A percentile compares a stretch with the other conserved stretches of the same genome.
These are phyloP conservation scores for Elymnias hypermnestra DNA, from an alignment of 1,140 invertebrate genomes.

Conservation along the genomic window DNA sequence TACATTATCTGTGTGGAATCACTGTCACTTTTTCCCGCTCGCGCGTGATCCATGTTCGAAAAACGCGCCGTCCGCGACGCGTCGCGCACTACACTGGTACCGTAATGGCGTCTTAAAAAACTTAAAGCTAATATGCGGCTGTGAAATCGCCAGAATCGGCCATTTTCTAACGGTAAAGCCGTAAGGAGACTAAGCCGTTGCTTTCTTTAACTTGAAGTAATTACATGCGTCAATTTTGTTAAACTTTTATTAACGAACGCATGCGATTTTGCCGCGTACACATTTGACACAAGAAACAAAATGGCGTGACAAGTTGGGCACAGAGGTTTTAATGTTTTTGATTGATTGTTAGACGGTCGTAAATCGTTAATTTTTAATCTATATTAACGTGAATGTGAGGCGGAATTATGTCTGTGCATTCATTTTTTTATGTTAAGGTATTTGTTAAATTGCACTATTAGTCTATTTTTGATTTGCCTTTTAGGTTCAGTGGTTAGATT, in stretches of 20 bases:
- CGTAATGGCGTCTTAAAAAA: constrained; percentile 15
- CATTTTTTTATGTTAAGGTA: too few relatives aligned
- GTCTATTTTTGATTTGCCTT: too few relatives aligned
- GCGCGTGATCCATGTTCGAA: constrained; percentile 25
- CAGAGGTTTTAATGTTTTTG: neutral
- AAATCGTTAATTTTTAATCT: constrained; percentile 6
- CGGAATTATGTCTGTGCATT: neutral
- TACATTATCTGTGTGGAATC: constrained; percentile 21
- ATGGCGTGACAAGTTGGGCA: neutral
- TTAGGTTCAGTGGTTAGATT: too few relatives aligned
- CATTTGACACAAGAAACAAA: neutral
- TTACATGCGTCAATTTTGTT: constrained; percentile 9
- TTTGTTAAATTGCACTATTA: too few relatives aligned
- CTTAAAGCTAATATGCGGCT: constrained; percentile 29
- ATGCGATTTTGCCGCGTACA: constrained; percentile 6
- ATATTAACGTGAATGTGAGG: neutral
- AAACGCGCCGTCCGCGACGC: constrained; percentile 22
- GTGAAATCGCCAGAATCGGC: constrained; percentile 42
- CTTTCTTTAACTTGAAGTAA: constrained; percentile 34
- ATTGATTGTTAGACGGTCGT: constrained; percentile 8
- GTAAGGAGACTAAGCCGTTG: constrained; percentile 31
- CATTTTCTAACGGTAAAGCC: constrained; percentile 39
- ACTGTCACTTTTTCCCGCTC: constrained; percentile 23
- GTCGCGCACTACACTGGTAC: constrained; percentile 20
- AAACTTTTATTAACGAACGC: neutral